Conservation (phyloP, 2,888 invertebrate species). For the Nomada hirtipes region DNA sequence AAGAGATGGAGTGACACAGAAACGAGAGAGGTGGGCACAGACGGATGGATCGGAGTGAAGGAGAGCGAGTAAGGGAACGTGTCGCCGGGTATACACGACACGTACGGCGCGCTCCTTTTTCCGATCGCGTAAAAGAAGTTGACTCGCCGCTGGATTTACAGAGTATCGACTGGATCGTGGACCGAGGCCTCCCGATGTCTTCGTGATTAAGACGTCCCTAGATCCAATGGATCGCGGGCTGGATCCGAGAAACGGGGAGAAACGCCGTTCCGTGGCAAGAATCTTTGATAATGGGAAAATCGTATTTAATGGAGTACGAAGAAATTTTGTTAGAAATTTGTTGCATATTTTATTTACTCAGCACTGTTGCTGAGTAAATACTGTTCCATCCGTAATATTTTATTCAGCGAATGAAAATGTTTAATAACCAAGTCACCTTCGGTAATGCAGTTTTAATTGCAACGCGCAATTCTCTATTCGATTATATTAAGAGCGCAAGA, state of each 20-base stretch:
- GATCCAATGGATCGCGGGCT: slow-evolving; percentile 5
- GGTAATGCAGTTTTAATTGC: slow-evolving; percentile 28
- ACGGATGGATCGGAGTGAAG: not conserved
- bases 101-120: slow-evolving; percentile 68
- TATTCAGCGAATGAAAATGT: not conserved
- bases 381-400: not conserved
- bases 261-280: slow-evolving; percentile 14
- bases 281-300: slow-evolving; percentile 36
- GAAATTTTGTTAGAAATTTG: not conserved
- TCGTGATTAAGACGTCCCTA: slow-evolving; percentile 66
- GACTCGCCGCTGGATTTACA: slow-evolving; percentile 67
- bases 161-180: slow-evolving; percentile 57
- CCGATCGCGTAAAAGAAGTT: slow-evolving; percentile 64
- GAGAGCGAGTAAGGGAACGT: slow-evolving; percentile 10
- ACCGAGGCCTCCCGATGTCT: slow-evolving; percentile 21
- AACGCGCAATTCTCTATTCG: not conserved
- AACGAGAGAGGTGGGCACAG: not conserved
- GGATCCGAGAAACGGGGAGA: slow-evolving; percentile 28
- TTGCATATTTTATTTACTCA: too few species aligned
- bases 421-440: not conserved
- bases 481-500: slow-evolving; percentile 23
- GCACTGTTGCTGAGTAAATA: too few species aligned
- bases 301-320: not conserved
- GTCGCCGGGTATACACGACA: slow-evolving; percentile 67
- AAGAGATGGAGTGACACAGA: slow-evolving; percentile 17